phyloP scores from a whole-genome alignment of 64 coral and sea anemone species.

The Montipora cactus region DNA sequence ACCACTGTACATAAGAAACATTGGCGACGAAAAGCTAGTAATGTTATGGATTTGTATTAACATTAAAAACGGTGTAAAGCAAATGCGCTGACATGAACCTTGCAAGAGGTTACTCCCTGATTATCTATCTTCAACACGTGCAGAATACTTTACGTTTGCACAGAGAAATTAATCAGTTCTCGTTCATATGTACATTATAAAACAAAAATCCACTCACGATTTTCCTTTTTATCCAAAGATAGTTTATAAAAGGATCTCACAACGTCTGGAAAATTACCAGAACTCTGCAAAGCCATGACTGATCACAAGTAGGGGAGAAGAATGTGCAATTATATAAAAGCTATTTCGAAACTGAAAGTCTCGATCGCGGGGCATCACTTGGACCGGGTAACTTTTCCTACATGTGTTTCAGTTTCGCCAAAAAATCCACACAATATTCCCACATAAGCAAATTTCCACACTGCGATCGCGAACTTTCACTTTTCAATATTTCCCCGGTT shows the following conservation, averaged over 20 bases:
- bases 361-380: no score
- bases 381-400: not conserved
- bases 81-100: no score
- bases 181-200: no score
- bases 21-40: no score
- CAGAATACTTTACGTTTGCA: no score
- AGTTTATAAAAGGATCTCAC: not conserved
- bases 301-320: no score
- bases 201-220: not conserved
- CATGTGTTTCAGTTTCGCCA: not conserved
- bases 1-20: no score
- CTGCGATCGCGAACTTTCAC: not conserved
- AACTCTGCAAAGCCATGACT: not conserved
- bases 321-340: no score
- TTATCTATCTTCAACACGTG: no score
- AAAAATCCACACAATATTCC: not conserved
- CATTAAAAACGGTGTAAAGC: no score
- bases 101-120: not conserved
- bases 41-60: no score
- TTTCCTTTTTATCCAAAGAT: not conserved
- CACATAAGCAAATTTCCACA: not conserved
- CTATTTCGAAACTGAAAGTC: not conserved
- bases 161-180: no score
- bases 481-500: not conserved
- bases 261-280: slow-evolving; percentile 6